phyloP scores from a whole-genome alignment of 2,888 invertebrate genomes.

The Eupithecia abbreviata region DNA sequence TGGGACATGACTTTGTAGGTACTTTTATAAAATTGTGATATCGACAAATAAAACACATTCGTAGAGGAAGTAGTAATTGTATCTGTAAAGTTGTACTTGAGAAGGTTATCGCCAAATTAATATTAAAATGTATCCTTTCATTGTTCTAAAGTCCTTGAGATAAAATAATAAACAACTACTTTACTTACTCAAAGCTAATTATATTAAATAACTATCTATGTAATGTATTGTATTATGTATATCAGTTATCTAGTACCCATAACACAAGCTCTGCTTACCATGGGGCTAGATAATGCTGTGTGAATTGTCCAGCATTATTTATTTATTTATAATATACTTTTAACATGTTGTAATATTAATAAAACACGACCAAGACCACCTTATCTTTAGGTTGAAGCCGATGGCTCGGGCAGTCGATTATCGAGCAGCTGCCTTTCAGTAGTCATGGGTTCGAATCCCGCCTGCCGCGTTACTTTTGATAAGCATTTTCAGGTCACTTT shows the following conservation, averaged over 20 bases:
- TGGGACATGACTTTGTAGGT: not conserved
- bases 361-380: not conserved
- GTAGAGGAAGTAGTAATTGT: not conserved
- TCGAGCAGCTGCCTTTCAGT: not conserved
- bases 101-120: not conserved
- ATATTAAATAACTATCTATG: no score
- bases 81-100: not conserved
- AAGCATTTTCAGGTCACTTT: not conserved
- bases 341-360: not conserved
- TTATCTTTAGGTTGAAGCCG: not conserved
- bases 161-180: not conserved
- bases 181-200: not conserved
- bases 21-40: not conserved
- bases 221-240: no score
- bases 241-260: no score
- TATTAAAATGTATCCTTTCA: not conserved
- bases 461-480: not conserved
- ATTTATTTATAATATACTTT: no score
- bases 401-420: not conserved
- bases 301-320: no score
- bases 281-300: no score
- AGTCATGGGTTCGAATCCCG: not conserved
- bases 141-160: not conserved
- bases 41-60: not conserved
- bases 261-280: no score